Evolutionary conservation across 2,113 vertebrate species (phyloP).

Genomic region (Amphiprion ocellaris): DNA sequence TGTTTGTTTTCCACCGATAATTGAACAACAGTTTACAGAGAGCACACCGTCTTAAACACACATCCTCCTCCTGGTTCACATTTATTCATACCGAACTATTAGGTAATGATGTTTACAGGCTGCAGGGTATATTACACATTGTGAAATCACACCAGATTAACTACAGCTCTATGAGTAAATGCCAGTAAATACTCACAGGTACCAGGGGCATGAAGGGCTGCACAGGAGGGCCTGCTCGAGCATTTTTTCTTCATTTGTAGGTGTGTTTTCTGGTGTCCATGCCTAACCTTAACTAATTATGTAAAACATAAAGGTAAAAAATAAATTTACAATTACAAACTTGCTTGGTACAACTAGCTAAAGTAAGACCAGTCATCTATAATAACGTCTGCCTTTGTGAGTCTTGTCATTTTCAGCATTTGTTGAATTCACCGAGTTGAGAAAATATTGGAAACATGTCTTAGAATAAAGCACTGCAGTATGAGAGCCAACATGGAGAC

Average conservation of each 20-base stretch:
- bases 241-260: neutral
- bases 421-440: too few relatives aligned
- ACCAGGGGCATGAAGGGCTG: neutral
- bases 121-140: conserved; percentile 6
- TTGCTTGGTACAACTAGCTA: too few relatives aligned
- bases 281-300: too few relatives aligned
- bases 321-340: too few relatives aligned
- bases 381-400: too few relatives aligned
- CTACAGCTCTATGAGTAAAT: neutral
- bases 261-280: conserved; percentile 11
- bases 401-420: too few relatives aligned
- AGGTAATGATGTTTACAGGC: neutral
- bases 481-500: too few relatives aligned
- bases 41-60: neutral
- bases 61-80: neutral
- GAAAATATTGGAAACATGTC: too few relatives aligned
- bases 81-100: neutral
- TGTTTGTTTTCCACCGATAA: conserved; percentile 8
- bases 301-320: too few relatives aligned
- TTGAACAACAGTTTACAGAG: conserved; percentile 4
- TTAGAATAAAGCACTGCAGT: too few relatives aligned
- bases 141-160: neutral
- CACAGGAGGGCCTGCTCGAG: too few relatives aligned
- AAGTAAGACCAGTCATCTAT: too few relatives aligned
- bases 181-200: conserved; percentile 1